A percentile compares a stretch with the other conserved stretches of the same genome.
Evolutionary conservation across 2,888 invertebrate species (phyloP).

Genomic region (Phyllotreta cruciferae): DNA sequence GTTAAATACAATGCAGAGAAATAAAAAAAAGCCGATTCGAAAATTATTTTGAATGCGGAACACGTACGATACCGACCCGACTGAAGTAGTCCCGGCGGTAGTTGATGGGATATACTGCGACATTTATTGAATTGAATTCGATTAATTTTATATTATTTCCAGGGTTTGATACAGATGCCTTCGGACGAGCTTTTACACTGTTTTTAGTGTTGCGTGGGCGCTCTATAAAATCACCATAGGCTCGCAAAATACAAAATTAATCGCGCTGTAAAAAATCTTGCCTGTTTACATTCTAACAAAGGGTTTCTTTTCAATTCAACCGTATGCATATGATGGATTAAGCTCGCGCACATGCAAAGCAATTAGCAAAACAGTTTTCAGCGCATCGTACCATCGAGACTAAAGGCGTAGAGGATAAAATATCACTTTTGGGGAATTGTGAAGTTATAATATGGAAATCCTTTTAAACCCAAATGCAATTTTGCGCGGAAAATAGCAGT

Average conservation of each 20-base stretch:
- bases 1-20: conserved; percentile 17
- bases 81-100: conserved; percentile 7
- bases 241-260: no score
- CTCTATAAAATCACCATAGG: no score
- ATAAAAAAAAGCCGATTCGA: conserved; percentile 13
- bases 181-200: not conserved
- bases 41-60: conserved; percentile 21
- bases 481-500: conserved; percentile 19
- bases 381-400: not conserved
- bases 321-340: no score
- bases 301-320: no score
- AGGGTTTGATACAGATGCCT: no score
- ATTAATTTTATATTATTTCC: no score
- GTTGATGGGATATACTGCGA: not conserved
- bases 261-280: no score
- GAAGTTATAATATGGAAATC: conserved; percentile 13
- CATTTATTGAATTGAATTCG: no score
- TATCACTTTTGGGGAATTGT: conserved; percentile 15
- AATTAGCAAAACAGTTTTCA: no score
- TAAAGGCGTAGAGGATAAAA: not conserved
- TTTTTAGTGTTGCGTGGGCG: not conserved
- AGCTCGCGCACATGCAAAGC: no score
- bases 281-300: no score
- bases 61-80: conserved; percentile 12
- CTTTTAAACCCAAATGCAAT: conserved; percentile 15